phyloP scores from a whole-genome alignment of 2,797 vertebrate species.

The Mormyrus hasselquistii region DNA sequence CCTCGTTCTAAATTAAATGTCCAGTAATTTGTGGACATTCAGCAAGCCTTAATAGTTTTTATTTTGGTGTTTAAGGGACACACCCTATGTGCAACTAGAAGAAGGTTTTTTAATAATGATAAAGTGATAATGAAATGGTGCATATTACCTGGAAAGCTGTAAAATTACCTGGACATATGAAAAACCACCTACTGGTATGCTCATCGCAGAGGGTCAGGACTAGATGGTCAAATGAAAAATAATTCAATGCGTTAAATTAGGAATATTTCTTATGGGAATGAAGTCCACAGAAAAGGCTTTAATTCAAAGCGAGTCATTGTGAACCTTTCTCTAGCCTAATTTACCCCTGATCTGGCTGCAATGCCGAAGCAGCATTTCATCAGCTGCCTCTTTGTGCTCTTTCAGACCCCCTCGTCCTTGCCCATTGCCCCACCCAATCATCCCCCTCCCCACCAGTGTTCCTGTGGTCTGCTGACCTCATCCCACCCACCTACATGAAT shows the following conservation, averaged over 20 bases:
- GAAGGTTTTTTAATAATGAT: background rate
- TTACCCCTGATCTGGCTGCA: background rate
- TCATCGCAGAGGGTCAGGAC: background rate
- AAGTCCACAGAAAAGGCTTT: background rate
- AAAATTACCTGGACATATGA: background rate
- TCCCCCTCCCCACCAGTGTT: background rate
- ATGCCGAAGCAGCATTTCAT: background rate
- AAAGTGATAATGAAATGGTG: background rate
- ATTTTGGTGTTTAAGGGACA: conserved; percentile 9
- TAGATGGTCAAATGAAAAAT: background rate
- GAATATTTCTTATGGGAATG: background rate
- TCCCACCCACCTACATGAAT: background rate
- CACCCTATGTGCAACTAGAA: background rate
- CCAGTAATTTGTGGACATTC: conserved; percentile 14
- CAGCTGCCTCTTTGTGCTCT: background rate
- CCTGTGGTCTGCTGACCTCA: conserved; percentile 7
- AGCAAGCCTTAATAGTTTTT: conserved; percentile 17
- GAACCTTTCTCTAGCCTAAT: background rate
- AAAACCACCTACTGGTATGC: background rate
- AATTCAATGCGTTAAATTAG: background rate
- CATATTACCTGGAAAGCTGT: background rate
- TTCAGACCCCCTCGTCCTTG: background rate
- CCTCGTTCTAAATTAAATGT: conserved; percentile 1
- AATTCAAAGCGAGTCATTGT: background rate
- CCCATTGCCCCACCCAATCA: background rate